Evolutionary conservation across 2,113 vertebrate genomes (phyloP), one percentile per base, ranked within the genome.

Genomic region (Eudyptes chrysolophus): DNA sequence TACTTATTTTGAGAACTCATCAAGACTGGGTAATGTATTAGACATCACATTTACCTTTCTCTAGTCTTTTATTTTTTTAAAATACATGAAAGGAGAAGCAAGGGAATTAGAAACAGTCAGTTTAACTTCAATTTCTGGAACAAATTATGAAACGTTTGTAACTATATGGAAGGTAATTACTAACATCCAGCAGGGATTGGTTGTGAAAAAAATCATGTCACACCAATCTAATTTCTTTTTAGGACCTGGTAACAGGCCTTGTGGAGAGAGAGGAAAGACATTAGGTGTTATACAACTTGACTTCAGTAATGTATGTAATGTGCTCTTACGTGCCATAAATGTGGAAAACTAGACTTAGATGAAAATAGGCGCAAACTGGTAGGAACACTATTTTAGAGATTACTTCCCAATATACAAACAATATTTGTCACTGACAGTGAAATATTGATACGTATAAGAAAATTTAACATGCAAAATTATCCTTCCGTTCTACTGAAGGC

Each of bases 81-180:
- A 95, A 92, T 38, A 69, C 38, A 17, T n/a, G 21, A 84, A 76
- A 89, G 24, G 7, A 87, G 65, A 48, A 90, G 36, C 16, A 55
- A 87, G 18, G 38, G 26, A 92, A 91, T 75, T 84, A 71, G 42
- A 94, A 95, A 55, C 60, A 89, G 46, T 29, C 81, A 54, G 51
- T 91, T 94, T 70, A 72, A 68, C 65, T 92, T 80, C 26, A 84
- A 51, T 75, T 84, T 86, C 92, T 84, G 70, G 61, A 82, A 84
- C 52, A 91, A 91, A 87, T 76, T 34, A 60, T 44, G 26, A 87
- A 81, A 58, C 1, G 1, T 42, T 77, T 93, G 30, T 46, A 89
- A 61, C 54, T 89, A 32, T 49, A 44, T 19, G 9, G 82, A 90
- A 80, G 12, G 79, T 40, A 95, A 92, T 90, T 90, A 88, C 57